phyloP scores from a whole-genome alignment of 2,888 invertebrate species.

The Chaetoderma sp. region DNA sequence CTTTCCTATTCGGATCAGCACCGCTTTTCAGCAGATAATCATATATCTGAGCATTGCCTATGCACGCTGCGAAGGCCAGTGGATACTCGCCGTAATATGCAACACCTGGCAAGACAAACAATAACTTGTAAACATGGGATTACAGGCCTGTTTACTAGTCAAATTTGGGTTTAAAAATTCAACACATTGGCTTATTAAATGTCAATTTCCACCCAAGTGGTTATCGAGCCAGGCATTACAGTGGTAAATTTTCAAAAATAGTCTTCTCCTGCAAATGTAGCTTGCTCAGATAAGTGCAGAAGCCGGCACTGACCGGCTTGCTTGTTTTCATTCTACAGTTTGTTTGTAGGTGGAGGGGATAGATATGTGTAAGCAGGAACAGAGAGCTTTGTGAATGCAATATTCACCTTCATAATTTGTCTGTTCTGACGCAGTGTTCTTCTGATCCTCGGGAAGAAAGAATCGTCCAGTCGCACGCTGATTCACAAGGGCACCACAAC shows the following conservation, averaged over 20 bases:
- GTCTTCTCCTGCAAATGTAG: too few relatives aligned
- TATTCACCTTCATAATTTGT: constrained; percentile 86
- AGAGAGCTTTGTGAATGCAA: background rate
- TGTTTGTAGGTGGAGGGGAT: too few relatives aligned
- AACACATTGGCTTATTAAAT: too few relatives aligned
- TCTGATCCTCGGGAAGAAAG: constrained; percentile 95
- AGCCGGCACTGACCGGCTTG: too few relatives aligned
- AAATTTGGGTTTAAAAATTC: too few relatives aligned
- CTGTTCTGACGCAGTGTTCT: constrained; percentile 67
- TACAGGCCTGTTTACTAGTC: too few relatives aligned
- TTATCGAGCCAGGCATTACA: too few relatives aligned
- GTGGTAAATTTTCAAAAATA: too few relatives aligned
- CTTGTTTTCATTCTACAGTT: too few relatives aligned
- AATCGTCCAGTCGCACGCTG: constrained; percentile 95
- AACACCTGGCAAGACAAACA: constrained; percentile 75
- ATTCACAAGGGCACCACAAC: constrained; percentile 90
- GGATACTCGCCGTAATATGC: constrained; percentile 98
- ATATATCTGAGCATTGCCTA: constrained; percentile 96
- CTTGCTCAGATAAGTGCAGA: too few relatives aligned
- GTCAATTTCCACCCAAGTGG: too few relatives aligned
- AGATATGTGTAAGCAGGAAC: too few relatives aligned
- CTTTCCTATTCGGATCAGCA: constrained; percentile 95
- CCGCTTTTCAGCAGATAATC: constrained; percentile 92
- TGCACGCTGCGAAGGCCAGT: constrained; percentile 96
- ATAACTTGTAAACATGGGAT: background rate